Base-by-base conservation (phyloP, 2,797 vertebrate genomes). In the Tympanoctomys barrerae region DNA sequence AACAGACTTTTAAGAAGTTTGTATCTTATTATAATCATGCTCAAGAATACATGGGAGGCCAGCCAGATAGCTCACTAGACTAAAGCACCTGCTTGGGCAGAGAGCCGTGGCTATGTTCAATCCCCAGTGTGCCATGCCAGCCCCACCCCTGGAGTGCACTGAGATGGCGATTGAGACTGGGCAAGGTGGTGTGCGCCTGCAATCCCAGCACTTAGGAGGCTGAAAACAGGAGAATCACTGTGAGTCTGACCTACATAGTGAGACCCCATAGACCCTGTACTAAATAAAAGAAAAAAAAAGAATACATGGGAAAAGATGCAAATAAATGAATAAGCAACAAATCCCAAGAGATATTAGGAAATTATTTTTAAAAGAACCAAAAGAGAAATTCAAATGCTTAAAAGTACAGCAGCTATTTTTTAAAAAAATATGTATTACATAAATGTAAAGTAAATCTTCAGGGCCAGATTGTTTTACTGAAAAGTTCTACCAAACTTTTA, bases 291-390 rank as follows among this genome's bases (percentile, higher is more conserved):
- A 49, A 49, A 54, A 54, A 54, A 14, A 54, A 71, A 94, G 31
- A 19, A 62, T 39, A 8, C 49, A 80, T 5, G 42, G 33, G 57
- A 78, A 94, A 96, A 86, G 57, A 81, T 73, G 33, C 71, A 82
- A 97, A 49, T 75, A 91, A 92, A 91, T 39, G 31, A 93, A 82
- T 7, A 61, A 36, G 18, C 13, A 52, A 77, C 75, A 68, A 93
- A 70, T 66, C 57, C 57, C n/a, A 84, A 49, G 80, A n/a, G 52
- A 94, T 14, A 36, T 85, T 92, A 62, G 61, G 42, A 66, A 79
- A 68, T 31, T 33, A 68, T 16, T 33, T 64, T 64, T 13, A 61
- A 90, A 70, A 87, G 13, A 89, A 33, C 4, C 49, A 89, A 94
- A 61, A 68, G 68, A 70, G 46, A 95, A 84, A 83, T 70, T 84